These are phyloP conservation scores for Phataginus tetradactyla DNA, from an alignment of 2,797 vertebrate species.

Conservation along the genomic window DNA sequence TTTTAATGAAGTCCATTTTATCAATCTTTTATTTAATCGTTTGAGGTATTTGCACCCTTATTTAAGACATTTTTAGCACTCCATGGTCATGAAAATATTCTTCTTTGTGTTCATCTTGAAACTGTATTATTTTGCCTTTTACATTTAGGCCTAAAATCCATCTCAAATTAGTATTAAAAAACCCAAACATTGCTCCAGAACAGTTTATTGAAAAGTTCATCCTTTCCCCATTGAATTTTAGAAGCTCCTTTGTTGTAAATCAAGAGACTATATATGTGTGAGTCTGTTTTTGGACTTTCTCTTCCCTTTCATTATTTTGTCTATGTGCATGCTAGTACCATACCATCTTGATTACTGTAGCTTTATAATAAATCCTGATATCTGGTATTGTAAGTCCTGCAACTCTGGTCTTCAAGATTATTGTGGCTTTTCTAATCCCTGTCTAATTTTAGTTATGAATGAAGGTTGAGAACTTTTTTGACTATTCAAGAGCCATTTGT, in stretches of 20 bases:
- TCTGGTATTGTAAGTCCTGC: neutral
- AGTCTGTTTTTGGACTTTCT: neutral
- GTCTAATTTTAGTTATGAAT: neutral
- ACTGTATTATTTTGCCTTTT: constrained; percentile 12
- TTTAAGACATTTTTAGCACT: neutral
- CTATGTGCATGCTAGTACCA: neutral
- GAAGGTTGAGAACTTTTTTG: neutral
- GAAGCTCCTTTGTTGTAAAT: neutral
- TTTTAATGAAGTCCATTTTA: neutral
- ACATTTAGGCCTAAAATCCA: neutral
- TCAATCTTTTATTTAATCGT: neutral
- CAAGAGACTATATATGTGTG: neutral
- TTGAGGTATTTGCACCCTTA: neutral
- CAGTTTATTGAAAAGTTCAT: neutral
- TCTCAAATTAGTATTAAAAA: neutral
- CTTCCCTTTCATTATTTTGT: neutral
- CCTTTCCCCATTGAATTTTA: neutral
- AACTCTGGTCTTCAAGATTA: constrained; percentile 3
- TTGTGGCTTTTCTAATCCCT: neutral
- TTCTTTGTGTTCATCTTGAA: neutral
- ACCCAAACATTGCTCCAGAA: neutral
- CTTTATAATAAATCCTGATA: neutral
- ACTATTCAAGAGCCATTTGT: neutral
- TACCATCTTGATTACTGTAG: neutral
- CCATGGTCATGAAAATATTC: neutral